These are phyloP conservation scores for Caenorhabditis uteleia DNA, from an alignment of 2,888 invertebrate genomes.

Conservation along the genomic window DNA sequence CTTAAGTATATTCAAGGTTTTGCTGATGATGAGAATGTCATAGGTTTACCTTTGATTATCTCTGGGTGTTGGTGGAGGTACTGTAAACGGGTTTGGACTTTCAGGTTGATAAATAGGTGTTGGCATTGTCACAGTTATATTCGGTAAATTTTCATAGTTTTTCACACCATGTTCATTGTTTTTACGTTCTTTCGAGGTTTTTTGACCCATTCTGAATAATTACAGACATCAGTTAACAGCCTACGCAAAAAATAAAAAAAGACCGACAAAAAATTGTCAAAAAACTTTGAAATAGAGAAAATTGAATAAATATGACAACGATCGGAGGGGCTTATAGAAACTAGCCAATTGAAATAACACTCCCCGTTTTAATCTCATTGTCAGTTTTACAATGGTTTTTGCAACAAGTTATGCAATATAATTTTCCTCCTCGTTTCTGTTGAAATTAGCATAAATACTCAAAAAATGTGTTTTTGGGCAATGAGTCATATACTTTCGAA, in stretches of 20 bases:
- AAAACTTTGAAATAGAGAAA: not conserved
- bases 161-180: slow-evolving; percentile 43
- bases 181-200: slow-evolving; percentile 46
- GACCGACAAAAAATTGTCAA: not conserved
- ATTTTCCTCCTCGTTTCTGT: no score
- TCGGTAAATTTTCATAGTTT: slow-evolving; percentile 19
- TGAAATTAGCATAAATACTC: no score
- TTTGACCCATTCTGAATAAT: slow-evolving; percentile 48
- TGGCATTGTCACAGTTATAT: slow-evolving; percentile 35
- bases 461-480: no score
- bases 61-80: slow-evolving; percentile 42
- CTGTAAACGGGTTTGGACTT: slow-evolving; percentile 39
- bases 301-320: no score
- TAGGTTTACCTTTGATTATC: slow-evolving; percentile 19
- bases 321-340: no score
- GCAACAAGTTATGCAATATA: no score
- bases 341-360: no score
- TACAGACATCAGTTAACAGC: not conserved
- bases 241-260: not conserved
- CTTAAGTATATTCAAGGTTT: slow-evolving; percentile 14
- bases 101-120: slow-evolving; percentile 42
- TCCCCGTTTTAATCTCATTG: slow-evolving; percentile 2
- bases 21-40: slow-evolving; percentile 4
- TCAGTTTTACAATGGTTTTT: no score
- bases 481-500: no score